These are phyloP conservation scores for Toxotes jaculatrix DNA, from an alignment of 2,113 vertebrate species.

Conservation along the genomic window DNA sequence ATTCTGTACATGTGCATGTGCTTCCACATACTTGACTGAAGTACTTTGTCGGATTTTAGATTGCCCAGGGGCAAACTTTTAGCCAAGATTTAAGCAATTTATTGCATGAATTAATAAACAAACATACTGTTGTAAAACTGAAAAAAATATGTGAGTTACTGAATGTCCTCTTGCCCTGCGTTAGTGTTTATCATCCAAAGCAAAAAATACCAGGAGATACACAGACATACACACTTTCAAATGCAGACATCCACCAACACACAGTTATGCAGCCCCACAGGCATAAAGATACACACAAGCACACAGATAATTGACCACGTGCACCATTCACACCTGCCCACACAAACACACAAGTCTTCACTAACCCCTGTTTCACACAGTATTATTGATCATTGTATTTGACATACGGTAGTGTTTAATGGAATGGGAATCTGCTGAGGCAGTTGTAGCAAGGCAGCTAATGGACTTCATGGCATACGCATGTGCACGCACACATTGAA, in stretches of 20 bases:
- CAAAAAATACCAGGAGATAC: background rate
- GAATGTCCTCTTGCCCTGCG: background rate
- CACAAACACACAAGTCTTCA: constrained; percentile 21
- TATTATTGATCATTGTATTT: constrained; percentile 62
- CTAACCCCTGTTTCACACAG: constrained; percentile 18
- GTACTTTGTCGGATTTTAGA: background rate
- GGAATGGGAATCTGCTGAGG: constrained; percentile 62
- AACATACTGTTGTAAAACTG: background rate
- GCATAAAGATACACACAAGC: constrained; percentile 18
- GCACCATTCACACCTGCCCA: constrained; percentile 9
- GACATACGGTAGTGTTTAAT: constrained; percentile 66
- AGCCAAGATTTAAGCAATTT: background rate
- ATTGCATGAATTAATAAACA: background rate
- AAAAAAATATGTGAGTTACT: constrained; percentile 6
- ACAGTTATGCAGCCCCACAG: constrained; percentile 17
- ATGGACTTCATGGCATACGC: constrained; percentile 53
- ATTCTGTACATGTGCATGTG: background rate
- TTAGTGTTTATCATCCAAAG: background rate
- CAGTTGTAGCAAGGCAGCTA: constrained; percentile 37
- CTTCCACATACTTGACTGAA: background rate
- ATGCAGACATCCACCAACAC: constrained; percentile 13
- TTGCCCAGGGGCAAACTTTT: background rate
- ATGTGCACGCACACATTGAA: constrained; percentile 33
- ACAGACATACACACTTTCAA: constrained; percentile 1
- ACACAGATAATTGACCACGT: constrained; percentile 21